Percentiles rank a stretch among this genome's conserved stretches.
These are phyloP conservation scores for Protaetia brevitarsis DNA, from an alignment of 1,140 invertebrate species.

Conservation along the genomic window DNA sequence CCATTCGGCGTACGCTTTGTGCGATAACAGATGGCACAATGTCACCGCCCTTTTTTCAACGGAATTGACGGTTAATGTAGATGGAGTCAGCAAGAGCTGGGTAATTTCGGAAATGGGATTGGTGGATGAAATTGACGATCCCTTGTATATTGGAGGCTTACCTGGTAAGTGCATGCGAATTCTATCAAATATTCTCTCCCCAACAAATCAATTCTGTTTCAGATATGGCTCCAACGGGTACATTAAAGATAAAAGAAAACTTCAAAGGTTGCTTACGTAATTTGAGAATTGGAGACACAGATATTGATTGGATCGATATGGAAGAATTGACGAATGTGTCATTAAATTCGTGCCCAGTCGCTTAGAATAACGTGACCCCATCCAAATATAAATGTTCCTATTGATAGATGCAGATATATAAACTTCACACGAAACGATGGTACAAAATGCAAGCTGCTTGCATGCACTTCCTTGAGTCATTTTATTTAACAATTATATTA, in stretches of 20 bases:
- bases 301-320: slow-evolving; percentile 81
- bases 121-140: slow-evolving; percentile 54
- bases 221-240: slow-evolving; percentile 67
- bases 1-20: slow-evolving; percentile 66
- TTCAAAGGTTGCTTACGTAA: slow-evolving; percentile 91
- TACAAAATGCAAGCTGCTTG: slow-evolving; percentile 5
- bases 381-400: not conserved
- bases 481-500: not conserved
- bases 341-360: slow-evolving; percentile 77
- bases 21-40: slow-evolving; percentile 86
- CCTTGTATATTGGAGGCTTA: slow-evolving; percentile 81
- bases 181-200: not conserved
- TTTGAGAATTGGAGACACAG: slow-evolving; percentile 64
- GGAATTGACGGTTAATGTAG: slow-evolving; percentile 69
- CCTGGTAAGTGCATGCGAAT: slow-evolving; percentile 60
- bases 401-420: not conserved
- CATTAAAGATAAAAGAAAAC: slow-evolving; percentile 67
- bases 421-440: not conserved
- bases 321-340: slow-evolving; percentile 76
- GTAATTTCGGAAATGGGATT: slow-evolving; percentile 40
- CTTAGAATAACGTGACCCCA: not conserved
- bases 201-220: slow-evolving; percentile 28
- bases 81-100: slow-evolving; percentile 55
- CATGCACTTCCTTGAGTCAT: slow-evolving; percentile 11
- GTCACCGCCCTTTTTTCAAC: slow-evolving; percentile 71